Evolutionary conservation across 2,113 vertebrate genomes (phyloP).

Genomic region (Orcinus orca): DNA sequence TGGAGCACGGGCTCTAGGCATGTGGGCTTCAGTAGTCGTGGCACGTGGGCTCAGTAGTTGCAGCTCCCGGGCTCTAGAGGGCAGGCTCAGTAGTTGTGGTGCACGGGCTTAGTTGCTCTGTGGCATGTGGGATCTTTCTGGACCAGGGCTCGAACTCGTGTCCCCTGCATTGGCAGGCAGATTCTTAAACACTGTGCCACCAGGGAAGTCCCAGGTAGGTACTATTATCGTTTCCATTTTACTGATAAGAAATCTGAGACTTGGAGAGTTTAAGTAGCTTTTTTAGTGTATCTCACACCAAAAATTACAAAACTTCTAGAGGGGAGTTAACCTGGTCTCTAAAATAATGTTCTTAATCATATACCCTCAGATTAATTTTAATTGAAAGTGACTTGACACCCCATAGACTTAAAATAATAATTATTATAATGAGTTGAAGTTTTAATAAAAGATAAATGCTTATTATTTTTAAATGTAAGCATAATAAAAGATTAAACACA

Average conservation of each 20-base stretch:
- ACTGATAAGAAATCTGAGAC: constrained; percentile 28
- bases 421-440: neutral
- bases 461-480: constrained; percentile 28
- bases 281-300: neutral
- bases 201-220: neutral
- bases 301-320: neutral
- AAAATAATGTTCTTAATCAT: neutral
- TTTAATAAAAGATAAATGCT: neutral
- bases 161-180: too few species aligned
- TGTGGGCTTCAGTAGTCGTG: too few species aligned
- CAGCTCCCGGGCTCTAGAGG: too few species aligned
- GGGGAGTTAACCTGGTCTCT: neutral
- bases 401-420: constrained; percentile 20
- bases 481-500: constrained; percentile 2
- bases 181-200: too few species aligned
- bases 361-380: neutral
- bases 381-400: neutral
- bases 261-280: constrained; percentile 12
- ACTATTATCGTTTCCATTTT: neutral
- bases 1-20: too few species aligned
- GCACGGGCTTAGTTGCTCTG: too few species aligned
- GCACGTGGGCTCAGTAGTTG: too few species aligned
- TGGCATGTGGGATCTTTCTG: too few species aligned
- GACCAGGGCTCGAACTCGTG: too few species aligned
- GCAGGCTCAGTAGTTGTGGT: too few species aligned